Conservation (phyloP, 1,140 invertebrate species). For the Drosophila obscura region DNA sequence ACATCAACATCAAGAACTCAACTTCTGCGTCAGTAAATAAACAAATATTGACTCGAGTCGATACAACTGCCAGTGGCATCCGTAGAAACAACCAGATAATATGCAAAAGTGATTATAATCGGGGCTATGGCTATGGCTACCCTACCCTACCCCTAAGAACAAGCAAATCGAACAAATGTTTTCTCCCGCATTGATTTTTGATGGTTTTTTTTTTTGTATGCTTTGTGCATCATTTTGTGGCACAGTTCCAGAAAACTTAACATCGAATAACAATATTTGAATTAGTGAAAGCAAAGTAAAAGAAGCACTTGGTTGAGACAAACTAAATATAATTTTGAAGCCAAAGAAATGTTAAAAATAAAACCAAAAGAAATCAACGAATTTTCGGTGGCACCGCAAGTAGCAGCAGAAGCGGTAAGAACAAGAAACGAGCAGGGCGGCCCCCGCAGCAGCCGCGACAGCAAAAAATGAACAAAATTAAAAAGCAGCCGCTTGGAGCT, state of each 20-base stretch:
- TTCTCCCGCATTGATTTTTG: constrained; percentile 21
- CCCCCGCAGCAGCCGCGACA: constrained; percentile 22
- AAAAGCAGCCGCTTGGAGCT: constrained; percentile 71
- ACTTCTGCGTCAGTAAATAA: constrained; percentile 74
- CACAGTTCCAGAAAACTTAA: constrained; percentile 51
- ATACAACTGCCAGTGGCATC: constrained; percentile 55
- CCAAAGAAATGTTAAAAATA: constrained; percentile 78
- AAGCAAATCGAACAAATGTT: constrained; percentile 34
- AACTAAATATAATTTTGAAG: constrained; percentile 74
- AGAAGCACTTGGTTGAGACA: constrained; percentile 59
- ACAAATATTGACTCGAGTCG: constrained; percentile 78
- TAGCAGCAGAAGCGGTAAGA: constrained; percentile 23
- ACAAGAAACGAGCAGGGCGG: constrained; percentile 26
- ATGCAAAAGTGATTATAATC: constrained; percentile 54
- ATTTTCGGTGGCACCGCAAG: constrained; percentile 47
- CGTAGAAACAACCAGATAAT: constrained; percentile 42
- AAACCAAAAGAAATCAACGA: constrained; percentile 65
- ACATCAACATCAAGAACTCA: constrained; percentile 54
- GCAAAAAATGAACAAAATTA: constrained; percentile 75
- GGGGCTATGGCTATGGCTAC: constrained; percentile 4
- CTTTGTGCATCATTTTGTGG: constrained; percentile 46
- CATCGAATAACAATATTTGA: constrained; percentile 61
- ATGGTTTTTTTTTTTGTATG: constrained; percentile 25
- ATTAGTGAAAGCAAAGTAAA: constrained; percentile 53
- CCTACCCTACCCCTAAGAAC: background rate